phyloP scores from a whole-genome alignment of 1,140 invertebrate genomes.

The Zaprionus davidi region DNA sequence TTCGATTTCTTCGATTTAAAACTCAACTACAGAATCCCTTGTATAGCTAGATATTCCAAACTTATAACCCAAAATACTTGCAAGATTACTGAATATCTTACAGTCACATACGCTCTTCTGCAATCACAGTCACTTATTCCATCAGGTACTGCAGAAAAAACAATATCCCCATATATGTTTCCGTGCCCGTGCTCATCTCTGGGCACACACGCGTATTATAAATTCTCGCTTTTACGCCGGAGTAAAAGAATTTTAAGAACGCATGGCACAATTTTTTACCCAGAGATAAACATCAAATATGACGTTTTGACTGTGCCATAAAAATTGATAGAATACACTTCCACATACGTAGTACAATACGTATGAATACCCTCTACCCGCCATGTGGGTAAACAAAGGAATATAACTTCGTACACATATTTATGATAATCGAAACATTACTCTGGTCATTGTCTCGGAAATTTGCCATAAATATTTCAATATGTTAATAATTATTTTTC shows the following conservation, averaged over 20 bases:
- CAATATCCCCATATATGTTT: neutral
- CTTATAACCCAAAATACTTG: neutral
- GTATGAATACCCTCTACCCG: neutral
- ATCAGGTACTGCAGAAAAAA: neutral
- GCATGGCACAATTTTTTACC: slow-evolving; percentile 55
- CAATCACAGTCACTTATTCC: neutral
- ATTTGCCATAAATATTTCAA: neutral
- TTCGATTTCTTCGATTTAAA: too few relatives aligned
- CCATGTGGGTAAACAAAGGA: neutral
- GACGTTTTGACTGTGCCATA: slow-evolving; percentile 69
- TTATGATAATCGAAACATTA: neutral
- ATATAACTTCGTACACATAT: neutral
- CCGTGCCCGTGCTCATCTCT: neutral
- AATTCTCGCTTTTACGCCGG: slow-evolving; percentile 1
- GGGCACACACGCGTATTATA: slow-evolving; percentile 1
- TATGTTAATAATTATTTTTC: neutral
- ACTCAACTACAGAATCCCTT: too few relatives aligned
- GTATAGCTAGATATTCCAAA: too few relatives aligned
- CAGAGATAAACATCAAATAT: slow-evolving; percentile 73
- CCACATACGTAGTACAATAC: slow-evolving; percentile 12
- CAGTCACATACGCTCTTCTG: neutral
- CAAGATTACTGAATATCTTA: neutral
- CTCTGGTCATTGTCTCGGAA: neutral
- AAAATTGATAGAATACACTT: slow-evolving; percentile 65
- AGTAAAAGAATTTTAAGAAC: slow-evolving; percentile 14